phyloP scores from a whole-genome alignment of 2,888 invertebrate species.

The Plebejus argus region DNA sequence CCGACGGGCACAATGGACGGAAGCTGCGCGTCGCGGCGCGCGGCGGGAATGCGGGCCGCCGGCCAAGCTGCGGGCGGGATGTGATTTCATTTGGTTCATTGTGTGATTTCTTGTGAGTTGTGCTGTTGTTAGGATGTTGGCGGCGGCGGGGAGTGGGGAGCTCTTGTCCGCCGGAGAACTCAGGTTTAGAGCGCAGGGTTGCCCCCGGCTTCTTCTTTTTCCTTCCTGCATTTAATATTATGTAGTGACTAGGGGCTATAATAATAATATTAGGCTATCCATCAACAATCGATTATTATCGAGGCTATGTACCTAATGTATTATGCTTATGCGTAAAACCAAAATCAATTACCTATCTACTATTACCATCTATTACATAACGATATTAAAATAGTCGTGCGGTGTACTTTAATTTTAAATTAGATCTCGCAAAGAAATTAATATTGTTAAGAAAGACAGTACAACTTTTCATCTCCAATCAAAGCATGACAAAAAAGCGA shows the following conservation, averaged over 20 bases:
- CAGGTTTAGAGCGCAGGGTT: conserved; percentile 6
- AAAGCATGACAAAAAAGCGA: too few relatives aligned
- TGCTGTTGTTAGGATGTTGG: not conserved
- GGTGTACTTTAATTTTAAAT: too few relatives aligned
- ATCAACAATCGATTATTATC: too few relatives aligned
- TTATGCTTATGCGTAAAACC: too few relatives aligned
- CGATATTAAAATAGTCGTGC: too few relatives aligned
- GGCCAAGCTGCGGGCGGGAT: not conserved
- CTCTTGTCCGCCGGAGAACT: conserved; percentile 10
- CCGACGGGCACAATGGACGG: conserved; percentile 18
- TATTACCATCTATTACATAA: too few relatives aligned
- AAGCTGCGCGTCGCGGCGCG: not conserved
- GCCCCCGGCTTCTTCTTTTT: not conserved
- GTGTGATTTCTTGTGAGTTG: conserved; percentile 31
- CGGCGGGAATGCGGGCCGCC: conserved; percentile 6
- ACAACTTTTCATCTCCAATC: too few relatives aligned
- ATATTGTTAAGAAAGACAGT: too few relatives aligned
- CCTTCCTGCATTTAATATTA: not conserved
- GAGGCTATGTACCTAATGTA: too few relatives aligned
- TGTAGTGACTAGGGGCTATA: not conserved
- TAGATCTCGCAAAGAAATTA: too few relatives aligned
- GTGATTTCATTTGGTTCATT: conserved; percentile 30
- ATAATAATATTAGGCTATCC: too few relatives aligned
- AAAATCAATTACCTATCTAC: too few relatives aligned
- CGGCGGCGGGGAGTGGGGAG: not conserved